Evolutionary conservation across 2,888 invertebrate species (phyloP).

Genomic region (Ischnus inquisitorius): DNA sequence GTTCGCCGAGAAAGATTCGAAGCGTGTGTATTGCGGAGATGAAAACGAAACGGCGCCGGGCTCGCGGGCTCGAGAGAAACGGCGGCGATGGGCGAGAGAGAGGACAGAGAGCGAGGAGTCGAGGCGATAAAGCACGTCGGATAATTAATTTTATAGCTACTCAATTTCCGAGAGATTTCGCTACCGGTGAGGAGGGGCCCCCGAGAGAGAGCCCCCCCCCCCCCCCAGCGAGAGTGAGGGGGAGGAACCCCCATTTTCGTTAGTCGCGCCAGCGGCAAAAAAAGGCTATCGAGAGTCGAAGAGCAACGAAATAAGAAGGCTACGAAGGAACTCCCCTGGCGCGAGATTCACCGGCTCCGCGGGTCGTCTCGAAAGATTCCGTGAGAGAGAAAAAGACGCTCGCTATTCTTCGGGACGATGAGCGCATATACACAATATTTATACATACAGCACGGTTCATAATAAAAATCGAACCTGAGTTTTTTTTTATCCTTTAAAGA

Average conservation of each 20-base stretch:
- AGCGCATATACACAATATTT: slow-evolving; percentile 6
- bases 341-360: slow-evolving; percentile 9
- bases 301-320: slow-evolving; percentile 40
- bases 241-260: slow-evolving; percentile 78
- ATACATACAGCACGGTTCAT: neutral
- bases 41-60: slow-evolving; percentile 11
- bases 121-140: slow-evolving; percentile 83
- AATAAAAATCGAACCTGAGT: too few relatives aligned
- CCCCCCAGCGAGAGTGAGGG: slow-evolving; percentile 47
- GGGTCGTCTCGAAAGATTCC: neutral
- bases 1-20: neutral
- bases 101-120: slow-evolving; percentile 27
- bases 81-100: slow-evolving; percentile 38
- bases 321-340: slow-evolving; percentile 1
- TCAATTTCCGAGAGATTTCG: slow-evolving; percentile 85
- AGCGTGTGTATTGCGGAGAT: slow-evolving; percentile 4
- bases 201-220: slow-evolving; percentile 18
- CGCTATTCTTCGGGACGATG: slow-evolving; percentile 43
- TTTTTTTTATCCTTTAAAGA: too few relatives aligned
- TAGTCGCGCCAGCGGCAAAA: slow-evolving; percentile 77
- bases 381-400: slow-evolving; percentile 15
- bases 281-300: slow-evolving; percentile 45
- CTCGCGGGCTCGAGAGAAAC: slow-evolving; percentile 52
- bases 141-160: slow-evolving; percentile 86
- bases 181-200: slow-evolving; percentile 80